Base-by-base conservation (phyloP, 2,888 invertebrate species). In the Hyles lineata region DNA sequence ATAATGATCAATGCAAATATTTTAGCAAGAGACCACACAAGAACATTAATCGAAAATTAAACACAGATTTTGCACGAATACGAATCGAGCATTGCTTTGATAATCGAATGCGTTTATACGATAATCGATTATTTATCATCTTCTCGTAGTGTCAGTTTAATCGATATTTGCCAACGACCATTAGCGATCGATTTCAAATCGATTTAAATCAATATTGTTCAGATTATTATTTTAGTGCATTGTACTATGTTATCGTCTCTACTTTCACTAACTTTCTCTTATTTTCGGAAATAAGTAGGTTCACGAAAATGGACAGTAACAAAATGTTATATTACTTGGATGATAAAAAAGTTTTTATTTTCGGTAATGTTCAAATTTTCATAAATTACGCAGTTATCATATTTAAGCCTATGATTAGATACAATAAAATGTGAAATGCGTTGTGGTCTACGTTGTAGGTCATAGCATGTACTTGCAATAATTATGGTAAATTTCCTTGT, bases 181-280 rank as follows among this genome's bases (percentile, higher is more conserved):
- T 80, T 77, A 79, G 74, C 76, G 78, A 84, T 82, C 75, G 76
- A 79, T 81, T 79, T 74, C 74, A 52, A 80, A 81, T 83, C 76
- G 78, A 82, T 80, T 80, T 72, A 58, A 63, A 72, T 63, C 55
- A 72, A 72, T 72, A 35, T 9, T 72, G 72, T 72, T 72, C 63
- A n/a, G 35, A 71, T 29, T 69, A 67, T 67, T 23, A 67, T 67
- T 72, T 63, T 67, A 58, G 62, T 55, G 67, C n/a, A 35, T 23
- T 67, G 35, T 67, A 43, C 43, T 67, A 70, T 43, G 70, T 79
- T 81, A 77, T 50, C 76, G 76, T 71, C 71, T 72, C 71, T 61
- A 71, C 85, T 89, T 87, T 89, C 86, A 78, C 87, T 80, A 25
- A 75, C 85, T 89, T 87, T 88, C 85, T 80, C 83, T 70, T 73